These are phyloP conservation scores for Pharmacophagus antenor DNA, from an alignment of 2,888 invertebrate species.

Conservation along the genomic window DNA sequence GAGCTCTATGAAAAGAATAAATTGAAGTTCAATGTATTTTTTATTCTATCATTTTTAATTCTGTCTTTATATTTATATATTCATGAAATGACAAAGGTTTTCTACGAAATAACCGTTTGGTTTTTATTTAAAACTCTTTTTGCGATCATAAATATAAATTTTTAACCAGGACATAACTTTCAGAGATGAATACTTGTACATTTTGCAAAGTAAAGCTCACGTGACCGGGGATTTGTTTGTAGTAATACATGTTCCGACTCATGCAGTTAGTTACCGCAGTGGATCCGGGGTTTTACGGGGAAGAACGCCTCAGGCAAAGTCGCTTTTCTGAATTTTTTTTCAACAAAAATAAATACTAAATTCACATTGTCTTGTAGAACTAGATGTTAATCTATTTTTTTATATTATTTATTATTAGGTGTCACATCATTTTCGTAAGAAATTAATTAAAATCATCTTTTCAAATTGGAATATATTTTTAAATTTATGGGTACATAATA, in stretches of 20 bases:
- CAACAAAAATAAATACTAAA: too few relatives aligned
- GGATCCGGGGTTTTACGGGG: conserved; percentile 54
- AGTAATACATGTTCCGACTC: conserved; percentile 63
- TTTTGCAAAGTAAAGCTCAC: conserved; percentile 47
- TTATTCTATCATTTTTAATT: too few relatives aligned
- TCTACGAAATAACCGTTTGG: neutral
- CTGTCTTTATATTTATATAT: too few relatives aligned
- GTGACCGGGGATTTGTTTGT: conserved; percentile 59
- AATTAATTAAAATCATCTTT: too few relatives aligned
- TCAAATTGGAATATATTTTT: too few relatives aligned
- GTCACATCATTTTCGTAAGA: too few relatives aligned
- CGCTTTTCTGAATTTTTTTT: conserved; percentile 38
- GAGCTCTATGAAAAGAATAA: too few relatives aligned
- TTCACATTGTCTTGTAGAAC: too few relatives aligned
- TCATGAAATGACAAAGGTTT: neutral
- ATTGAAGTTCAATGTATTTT: too few relatives aligned
- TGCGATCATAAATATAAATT: conserved; percentile 10
- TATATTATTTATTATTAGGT: too few relatives aligned
- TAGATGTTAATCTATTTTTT: too few relatives aligned
- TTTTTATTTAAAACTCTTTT: neutral
- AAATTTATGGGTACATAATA: too few relatives aligned
- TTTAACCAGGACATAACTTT: conserved; percentile 27
- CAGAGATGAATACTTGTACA: conserved; percentile 29
- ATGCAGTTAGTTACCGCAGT: conserved; percentile 63
- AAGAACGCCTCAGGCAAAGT: conserved; percentile 56